phyloP scores from a whole-genome alignment of 1,140 invertebrate genomes.

The Lamellibrachia luymesi region DNA sequence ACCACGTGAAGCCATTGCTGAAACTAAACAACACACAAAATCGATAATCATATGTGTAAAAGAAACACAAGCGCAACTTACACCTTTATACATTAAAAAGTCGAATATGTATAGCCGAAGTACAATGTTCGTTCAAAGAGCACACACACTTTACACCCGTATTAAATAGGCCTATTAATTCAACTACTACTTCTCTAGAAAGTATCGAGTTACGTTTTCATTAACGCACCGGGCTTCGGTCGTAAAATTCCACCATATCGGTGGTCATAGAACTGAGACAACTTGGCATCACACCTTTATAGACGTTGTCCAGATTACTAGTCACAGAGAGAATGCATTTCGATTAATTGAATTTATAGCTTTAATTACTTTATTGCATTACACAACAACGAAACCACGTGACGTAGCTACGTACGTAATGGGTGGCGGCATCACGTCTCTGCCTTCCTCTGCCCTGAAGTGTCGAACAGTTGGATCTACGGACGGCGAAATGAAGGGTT shows the following conservation, averaged over 20 bases:
- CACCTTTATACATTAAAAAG: neutral
- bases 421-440: neutral
- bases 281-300: neutral
- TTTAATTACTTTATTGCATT: neutral
- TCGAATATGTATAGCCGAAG: neutral
- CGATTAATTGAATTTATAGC: neutral
- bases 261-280: neutral
- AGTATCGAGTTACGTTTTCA: neutral
- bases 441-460: neutral
- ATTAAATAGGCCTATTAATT: neutral
- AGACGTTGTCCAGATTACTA: neutral
- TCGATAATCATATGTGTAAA: neutral
- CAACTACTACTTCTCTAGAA: neutral
- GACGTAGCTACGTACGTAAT: neutral
- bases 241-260: neutral
- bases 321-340: neutral
- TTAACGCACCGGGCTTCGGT: neutral
- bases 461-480: neutral
- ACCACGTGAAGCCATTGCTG: constrained; percentile 3
- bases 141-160: neutral
- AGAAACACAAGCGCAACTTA: neutral
- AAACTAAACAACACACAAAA: neutral
- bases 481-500: neutral
- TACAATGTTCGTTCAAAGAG: neutral
- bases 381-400: neutral